phyloP scores from a whole-genome alignment of 1,140 invertebrate genomes.

The Melitaea cinxia region DNA sequence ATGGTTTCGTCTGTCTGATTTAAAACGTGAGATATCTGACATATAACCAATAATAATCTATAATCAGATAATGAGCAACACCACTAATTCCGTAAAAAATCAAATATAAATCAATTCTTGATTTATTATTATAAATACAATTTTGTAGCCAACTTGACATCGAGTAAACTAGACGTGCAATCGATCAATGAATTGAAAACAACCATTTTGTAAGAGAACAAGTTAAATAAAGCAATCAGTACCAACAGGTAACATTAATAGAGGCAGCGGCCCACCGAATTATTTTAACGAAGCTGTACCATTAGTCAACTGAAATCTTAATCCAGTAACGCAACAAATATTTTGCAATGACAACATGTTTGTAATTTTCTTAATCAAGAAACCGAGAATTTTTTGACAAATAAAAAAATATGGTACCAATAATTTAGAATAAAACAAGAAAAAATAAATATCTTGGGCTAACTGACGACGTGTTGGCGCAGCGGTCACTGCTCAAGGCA shows the following conservation, averaged over 20 bases:
- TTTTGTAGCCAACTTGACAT: not conserved
- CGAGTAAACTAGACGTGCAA: not conserved
- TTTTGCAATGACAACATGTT: not conserved
- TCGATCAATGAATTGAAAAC: not conserved
- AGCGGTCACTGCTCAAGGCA: too few species aligned
- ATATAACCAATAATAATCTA: too few species aligned
- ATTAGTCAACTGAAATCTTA: constrained; percentile 16
- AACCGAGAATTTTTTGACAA: not conserved
- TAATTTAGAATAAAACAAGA: too few species aligned
- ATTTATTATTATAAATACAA: too few species aligned
- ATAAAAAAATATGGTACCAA: too few species aligned
- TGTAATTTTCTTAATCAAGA: not conserved
- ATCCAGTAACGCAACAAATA: not conserved
- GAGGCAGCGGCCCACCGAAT: constrained; percentile 2
- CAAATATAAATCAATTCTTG: not conserved
- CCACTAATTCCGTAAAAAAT: too few species aligned
- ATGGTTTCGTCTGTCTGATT: too few species aligned
- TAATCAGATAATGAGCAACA: too few species aligned
- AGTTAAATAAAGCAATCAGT: constrained; percentile 17
- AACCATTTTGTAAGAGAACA: not conserved
- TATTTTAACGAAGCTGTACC: constrained; percentile 13
- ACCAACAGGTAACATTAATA: constrained; percentile 15
- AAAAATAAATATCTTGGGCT: too few species aligned
- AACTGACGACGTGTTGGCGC: too few species aligned
- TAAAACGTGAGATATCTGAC: too few species aligned